Evolutionary conservation across 1,140 invertebrate species (phyloP), one percentile per base, ranked within the genome.

Genomic region (Pogonognathellus flavescens): DNA sequence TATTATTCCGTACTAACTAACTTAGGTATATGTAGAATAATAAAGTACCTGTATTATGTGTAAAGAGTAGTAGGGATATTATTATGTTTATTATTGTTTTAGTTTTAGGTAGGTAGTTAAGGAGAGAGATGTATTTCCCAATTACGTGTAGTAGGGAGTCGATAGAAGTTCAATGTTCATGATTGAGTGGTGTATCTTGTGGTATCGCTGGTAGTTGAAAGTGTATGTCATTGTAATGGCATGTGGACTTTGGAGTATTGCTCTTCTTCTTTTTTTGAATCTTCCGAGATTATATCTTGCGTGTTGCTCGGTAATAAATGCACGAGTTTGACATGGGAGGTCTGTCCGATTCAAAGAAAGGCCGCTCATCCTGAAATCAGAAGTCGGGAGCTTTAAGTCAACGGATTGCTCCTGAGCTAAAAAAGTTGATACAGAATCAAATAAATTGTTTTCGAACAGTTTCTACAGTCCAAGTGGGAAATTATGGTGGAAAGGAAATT

Each of bases 221-320:
- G 11, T 13, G 11, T 22, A 70, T 16, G 16, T 18, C 11, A 18
- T 22, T 70, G 11, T 70, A 3, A 70, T 70, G 13, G 13, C 18
- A 16, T 13, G 62, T 6, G 62, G 11, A 18, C 11, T 70, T 20
- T 16, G 25, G 11, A 10, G 5, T 81, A 25, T 3, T 55, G 50
- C 50, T 81, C 22, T 55, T 5, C 13, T 41, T 81, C 22, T 55
- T 5, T 7, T 41, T 76, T 76, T 76, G 41, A 76, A 76, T 76
- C 70, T 59, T 31, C 31, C 1, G 18, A 81, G 80, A 81, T 81
- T 81, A 31, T 81, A 81, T 81, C 80, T 57, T 81, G 80, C 80
- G 80, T 81, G 80, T 81, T 59, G 22, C 10, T 55, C 1, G 14
- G 80, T 59, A 81, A 81, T 81, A 81, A 81, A 81, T 57, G 20